Percentiles rank a stretch among this genome's conserved stretches.
Conservation (phyloP, 64 coral and sea anemone species). For the Dendrophyllia cribrosa region DNA sequence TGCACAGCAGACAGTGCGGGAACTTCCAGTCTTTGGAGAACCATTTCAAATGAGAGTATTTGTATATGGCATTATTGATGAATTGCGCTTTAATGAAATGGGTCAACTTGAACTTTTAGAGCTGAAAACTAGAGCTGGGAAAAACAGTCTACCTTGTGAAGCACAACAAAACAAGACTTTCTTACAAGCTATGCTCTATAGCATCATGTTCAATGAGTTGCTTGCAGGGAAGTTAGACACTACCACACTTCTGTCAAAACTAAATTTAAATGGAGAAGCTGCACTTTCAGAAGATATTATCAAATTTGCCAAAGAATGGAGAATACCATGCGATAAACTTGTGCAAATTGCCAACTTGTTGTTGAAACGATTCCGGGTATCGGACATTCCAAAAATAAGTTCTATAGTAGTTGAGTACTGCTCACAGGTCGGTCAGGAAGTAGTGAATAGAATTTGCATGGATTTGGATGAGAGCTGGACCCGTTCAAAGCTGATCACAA, state of each 20-base stretch:
- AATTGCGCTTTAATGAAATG: constrained; percentile 61
- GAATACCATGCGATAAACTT: constrained; percentile 38
- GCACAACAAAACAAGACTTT: constrained; percentile 55
- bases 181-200: constrained; percentile 79
- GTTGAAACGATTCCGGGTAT: constrained; percentile 42
- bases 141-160: constrained; percentile 26
- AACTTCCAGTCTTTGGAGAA: constrained; percentile 76
- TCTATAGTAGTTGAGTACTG: constrained; percentile 60
- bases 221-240: constrained; percentile 29
- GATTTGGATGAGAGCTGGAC: constrained; percentile 65
- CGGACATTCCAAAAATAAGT: constrained; percentile 21
- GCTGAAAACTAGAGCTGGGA: constrained; percentile 68
- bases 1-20: constrained; percentile 60
- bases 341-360: constrained; percentile 55
- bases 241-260: constrained; percentile 25
- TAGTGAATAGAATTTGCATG: constrained; percentile 46
- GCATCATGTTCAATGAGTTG: constrained; percentile 76
- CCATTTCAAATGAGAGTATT: constrained; percentile 72
- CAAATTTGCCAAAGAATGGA: constrained; percentile 51
- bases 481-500: constrained; percentile 40
- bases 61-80: constrained; percentile 80
- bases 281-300: constrained; percentile 54
- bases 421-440: constrained; percentile 36
- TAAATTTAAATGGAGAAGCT: constrained; percentile 42
- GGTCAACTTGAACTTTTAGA: constrained; percentile 68